A percentile compares a stretch with the other conserved stretches of the same genome.
Evolutionary conservation across 2,888 invertebrate genomes (phyloP).

Genomic region (Corbicula japonica): DNA sequence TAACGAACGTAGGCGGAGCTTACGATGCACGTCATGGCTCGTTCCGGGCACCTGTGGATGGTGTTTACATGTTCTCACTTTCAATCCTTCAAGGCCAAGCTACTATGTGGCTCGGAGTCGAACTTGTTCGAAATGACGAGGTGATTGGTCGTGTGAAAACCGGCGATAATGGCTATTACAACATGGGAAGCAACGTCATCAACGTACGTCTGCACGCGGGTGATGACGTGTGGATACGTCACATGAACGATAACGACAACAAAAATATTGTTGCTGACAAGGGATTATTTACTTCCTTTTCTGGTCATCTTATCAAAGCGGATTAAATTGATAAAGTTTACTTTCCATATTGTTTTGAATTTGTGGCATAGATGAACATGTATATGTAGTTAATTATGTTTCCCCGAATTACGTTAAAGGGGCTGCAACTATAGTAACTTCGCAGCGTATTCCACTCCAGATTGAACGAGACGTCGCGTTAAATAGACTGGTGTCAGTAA

Average conservation of each 20-base stretch:
- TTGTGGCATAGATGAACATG: no score
- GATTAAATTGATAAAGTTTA: no score
- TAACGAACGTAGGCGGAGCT: slow-evolving; percentile 84
- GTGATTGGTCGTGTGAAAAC: slow-evolving; percentile 62
- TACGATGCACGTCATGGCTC: slow-evolving; percentile 81
- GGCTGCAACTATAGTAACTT: no score
- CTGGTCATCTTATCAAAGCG: slow-evolving; percentile 56
- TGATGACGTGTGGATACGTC: slow-evolving; percentile 65
- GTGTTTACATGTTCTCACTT: slow-evolving; percentile 81
- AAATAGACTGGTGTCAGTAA: no score
- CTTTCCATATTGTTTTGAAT: no score
- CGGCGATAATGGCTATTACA: slow-evolving; percentile 65
- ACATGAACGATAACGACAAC: slow-evolving; percentile 56
- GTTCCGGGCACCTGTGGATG: slow-evolving; percentile 83
- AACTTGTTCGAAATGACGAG: slow-evolving; percentile 43
- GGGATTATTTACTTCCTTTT: slow-evolving; percentile 61
- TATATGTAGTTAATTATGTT: no score
- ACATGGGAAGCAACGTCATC: slow-evolving; percentile 63
- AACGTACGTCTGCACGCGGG: slow-evolving; percentile 49
- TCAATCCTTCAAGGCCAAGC: slow-evolving; percentile 56
- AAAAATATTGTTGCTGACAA: slow-evolving; percentile 43
- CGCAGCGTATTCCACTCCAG: no score
- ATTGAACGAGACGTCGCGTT: no score
- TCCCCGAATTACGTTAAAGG: no score
- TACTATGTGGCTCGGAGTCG: slow-evolving; percentile 60